Base-by-base conservation (phyloP, 2,113 vertebrate genomes). In the Hiodon alosoides region DNA sequence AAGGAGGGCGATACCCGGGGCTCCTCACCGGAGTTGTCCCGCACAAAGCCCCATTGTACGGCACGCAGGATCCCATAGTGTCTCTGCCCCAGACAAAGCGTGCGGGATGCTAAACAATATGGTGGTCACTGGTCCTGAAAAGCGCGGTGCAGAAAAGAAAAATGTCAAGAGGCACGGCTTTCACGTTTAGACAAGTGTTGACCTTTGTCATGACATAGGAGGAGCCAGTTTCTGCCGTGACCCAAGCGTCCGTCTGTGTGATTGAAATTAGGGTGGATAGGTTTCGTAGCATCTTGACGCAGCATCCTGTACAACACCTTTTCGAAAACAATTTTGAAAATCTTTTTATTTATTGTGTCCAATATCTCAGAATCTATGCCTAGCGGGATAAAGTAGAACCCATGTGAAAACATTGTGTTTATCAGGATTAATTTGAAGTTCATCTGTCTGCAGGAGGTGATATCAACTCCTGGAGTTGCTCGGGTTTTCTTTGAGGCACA, bases 1-100 rank as follows among this genome's bases (percentile, higher is more conserved):
- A 78, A 76, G 76, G 57, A 50, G 79, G 79, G 81, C 73, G 78
- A 81, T 31, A 48, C 58, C 13, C 31, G 72, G 69, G 77, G 76
- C 77, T 79, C 74, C 81, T 77, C 74, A 80, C 82, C 75, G 53
- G 78, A 82, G 76, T 79, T 73, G 79, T 77, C 74, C 55, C 72
- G 82, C 80, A 88, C 85, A 88, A 89, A 88, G 80, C 73, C 76
- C 78, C 73, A 86, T 86, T 86, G 81, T 85, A 71, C 64, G 17
- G 2, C 31, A 10, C 72, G 69, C 77, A 83, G 78, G 79, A 48
- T 13, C 3, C 55, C 64, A 7, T 16, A 5, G 52, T 9, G 13
- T 46, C n/a, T 71, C 16, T n/a, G 53, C 52, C 11, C 31, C 9
- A 57, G 54, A 31, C 11, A 47, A 68, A 59, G 46, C 17, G 73